Base-by-base conservation (phyloP, 2,888 invertebrate genomes). In the Trichogramma dendrolimi region DNA sequence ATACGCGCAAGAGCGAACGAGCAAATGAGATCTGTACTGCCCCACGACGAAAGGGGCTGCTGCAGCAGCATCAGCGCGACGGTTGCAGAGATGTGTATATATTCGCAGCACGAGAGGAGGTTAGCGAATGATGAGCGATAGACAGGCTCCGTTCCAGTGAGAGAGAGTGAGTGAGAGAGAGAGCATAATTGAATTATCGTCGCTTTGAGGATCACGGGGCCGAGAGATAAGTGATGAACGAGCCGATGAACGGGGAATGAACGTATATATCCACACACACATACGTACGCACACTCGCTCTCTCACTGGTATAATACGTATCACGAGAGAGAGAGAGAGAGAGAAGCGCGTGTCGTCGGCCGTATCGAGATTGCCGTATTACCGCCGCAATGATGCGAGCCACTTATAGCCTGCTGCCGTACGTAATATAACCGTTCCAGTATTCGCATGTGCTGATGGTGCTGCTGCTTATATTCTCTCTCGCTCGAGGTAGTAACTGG, bases 101-200 rank as follows among this genome's bases (percentile, higher is more conserved):
- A 66, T 63, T 68, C 60, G 67, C 69, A 68, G 63, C 68, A 68
- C 69, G 68, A 71, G 27, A 68, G 69, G 68, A 67, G 69, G 75
- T 73, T 72, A 71, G 75, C 71, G 75, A 75, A 75, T 72, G 75
- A 76, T 76, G 74, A 76, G 73, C 76, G 27, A 27, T 27, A 27
- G 27, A 27, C 27, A 27, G 27, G 27, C 27, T 27, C 27, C 27
- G 27, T 27, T 27, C 3, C 27, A 27, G 27, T 27, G 27, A 27
- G 27, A 27, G 27, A 27, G 8, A 27, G 27, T 27, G 27, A 27
- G 27, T 2, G 62, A 54, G 53, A 53, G 61, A 38, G 39, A 11
- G 51, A 4, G 70, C 71, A 70, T 78, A 78, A 79, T 79, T 75
- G 77, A 79, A 76, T 79, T 79, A 79, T 78, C 76, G 76, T 76